Conservation (phyloP, 1,140 invertebrate genomes). For the Lepidurus packardi region DNA sequence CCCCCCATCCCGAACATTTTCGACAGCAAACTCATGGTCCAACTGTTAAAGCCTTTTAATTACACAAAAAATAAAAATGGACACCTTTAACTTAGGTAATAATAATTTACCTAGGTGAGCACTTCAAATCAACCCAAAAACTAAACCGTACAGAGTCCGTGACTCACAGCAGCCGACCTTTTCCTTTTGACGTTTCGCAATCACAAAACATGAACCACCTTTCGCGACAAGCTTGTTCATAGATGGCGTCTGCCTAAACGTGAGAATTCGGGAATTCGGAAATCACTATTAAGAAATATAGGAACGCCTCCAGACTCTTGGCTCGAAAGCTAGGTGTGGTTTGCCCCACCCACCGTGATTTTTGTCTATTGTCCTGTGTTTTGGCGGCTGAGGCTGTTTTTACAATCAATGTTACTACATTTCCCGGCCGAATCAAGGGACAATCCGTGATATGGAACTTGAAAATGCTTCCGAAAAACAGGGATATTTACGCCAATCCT, state of each 20-base stretch:
- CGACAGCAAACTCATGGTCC: conserved; percentile 74
- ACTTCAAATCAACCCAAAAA: neutral
- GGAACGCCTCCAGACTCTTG: neutral
- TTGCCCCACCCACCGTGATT: neutral
- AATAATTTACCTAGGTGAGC: too few species aligned
- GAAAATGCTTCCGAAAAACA: neutral
- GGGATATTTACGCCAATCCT: neutral
- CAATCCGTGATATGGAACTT: neutral
- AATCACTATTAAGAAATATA: too few species aligned
- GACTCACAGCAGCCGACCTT: neutral
- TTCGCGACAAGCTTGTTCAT: neutral
- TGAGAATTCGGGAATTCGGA: neutral
- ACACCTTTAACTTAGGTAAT: too few species aligned
- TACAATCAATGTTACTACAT: too few species aligned
- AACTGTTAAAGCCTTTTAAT: neutral
- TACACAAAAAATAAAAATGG: neutral
- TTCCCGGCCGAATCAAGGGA: neutral
- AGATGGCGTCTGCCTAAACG: neutral
- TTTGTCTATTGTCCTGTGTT: neutral
- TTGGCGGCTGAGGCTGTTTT: neutral
- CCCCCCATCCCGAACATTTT: conserved; percentile 75
- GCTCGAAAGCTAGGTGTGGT: neutral
- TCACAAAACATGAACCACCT: neutral
- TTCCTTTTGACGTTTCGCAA: neutral
- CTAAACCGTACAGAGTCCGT: too few species aligned